Percentiles rank a stretch among this genome's conserved stretches.
These are phyloP conservation scores for Rhynchophorus ferrugineus DNA, from an alignment of 1,140 invertebrate genomes.

Conservation along the genomic window DNA sequence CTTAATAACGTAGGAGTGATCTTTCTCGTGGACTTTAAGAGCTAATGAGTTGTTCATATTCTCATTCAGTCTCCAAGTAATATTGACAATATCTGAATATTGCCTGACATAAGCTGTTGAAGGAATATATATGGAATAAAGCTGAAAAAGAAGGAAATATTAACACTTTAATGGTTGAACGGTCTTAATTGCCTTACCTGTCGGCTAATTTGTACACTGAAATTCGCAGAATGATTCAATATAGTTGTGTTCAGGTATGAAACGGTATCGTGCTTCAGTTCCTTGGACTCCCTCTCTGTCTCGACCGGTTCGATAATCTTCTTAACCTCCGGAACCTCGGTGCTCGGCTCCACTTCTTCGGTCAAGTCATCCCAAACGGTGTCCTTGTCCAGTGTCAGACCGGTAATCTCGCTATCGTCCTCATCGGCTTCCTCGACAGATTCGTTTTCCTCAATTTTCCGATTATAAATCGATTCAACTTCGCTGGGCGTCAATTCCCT, in stretches of 20 bases:
- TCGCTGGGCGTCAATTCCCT: constrained; percentile 5
- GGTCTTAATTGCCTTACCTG: too few species aligned
- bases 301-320: not conserved
- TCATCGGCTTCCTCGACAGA: constrained; percentile 8
- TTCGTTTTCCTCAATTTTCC: constrained; percentile 7
- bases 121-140: constrained; percentile 15
- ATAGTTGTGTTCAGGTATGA: constrained; percentile 9
- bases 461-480: constrained; percentile 12
- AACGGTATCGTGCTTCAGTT: not conserved
- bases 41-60: constrained; percentile 20
- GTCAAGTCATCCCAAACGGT: too few species aligned
- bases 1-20: constrained; percentile 10
- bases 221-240: constrained; percentile 13
- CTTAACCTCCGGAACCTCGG: too few species aligned
- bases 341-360: too few species aligned
- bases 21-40: constrained; percentile 10
- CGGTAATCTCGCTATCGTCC: too few species aligned
- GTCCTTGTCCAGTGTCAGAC: too few species aligned
- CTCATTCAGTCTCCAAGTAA: constrained; percentile 17
- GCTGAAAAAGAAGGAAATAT: constrained; percentile 11
- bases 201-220: constrained; percentile 17
- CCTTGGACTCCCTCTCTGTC: not conserved
- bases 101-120: constrained; percentile 9
- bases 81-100: constrained; percentile 14
- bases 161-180: too few species aligned